Evolutionary conservation across 2,888 invertebrate species (phyloP).

Genomic region (Bruchidius siliquastri): DNA sequence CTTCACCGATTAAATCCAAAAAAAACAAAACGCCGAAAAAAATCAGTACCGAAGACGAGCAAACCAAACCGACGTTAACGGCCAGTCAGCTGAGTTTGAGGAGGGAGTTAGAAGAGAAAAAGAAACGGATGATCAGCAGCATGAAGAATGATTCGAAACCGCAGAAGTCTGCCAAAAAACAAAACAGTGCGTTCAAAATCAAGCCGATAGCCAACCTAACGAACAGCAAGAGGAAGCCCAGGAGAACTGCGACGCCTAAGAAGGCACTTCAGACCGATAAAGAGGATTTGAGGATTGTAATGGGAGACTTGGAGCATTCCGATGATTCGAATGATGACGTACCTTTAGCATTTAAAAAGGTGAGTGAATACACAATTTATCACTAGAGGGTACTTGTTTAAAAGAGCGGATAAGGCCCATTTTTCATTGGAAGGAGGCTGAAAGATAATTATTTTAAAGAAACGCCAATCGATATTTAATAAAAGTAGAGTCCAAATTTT

Average conservation of each 20-base stretch:
- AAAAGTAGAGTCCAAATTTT: too few species aligned
- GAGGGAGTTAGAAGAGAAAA: constrained; percentile 34
- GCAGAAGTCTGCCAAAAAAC: not conserved
- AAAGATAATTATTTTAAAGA: too few species aligned
- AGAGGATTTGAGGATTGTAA: constrained; percentile 1
- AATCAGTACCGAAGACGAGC: not conserved
- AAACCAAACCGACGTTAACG: constrained; percentile 2
- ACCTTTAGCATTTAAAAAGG: not conserved
- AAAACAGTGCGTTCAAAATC: constrained; percentile 14
- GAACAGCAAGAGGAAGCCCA: constrained; percentile 9
- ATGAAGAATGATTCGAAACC: constrained; percentile 20
- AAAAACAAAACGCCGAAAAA: not conserved
- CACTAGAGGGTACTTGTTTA: too few species aligned
- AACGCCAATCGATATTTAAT: too few species aligned
- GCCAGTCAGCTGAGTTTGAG: not conserved
- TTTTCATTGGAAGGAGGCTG: too few species aligned
- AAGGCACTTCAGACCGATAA: constrained; percentile 9
- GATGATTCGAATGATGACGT: constrained; percentile 10
- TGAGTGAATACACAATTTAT: not conserved
- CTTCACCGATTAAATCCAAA: not conserved
- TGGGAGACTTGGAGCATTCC: constrained; percentile 8
- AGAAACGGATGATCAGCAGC: constrained; percentile 30
- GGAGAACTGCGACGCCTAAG: constrained; percentile 15
- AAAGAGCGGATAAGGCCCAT: too few species aligned
- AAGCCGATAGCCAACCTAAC: constrained; percentile 16